Evolutionary conservation across 2,888 invertebrate genomes (phyloP).

Genomic region (Brachylomia viminalis): DNA sequence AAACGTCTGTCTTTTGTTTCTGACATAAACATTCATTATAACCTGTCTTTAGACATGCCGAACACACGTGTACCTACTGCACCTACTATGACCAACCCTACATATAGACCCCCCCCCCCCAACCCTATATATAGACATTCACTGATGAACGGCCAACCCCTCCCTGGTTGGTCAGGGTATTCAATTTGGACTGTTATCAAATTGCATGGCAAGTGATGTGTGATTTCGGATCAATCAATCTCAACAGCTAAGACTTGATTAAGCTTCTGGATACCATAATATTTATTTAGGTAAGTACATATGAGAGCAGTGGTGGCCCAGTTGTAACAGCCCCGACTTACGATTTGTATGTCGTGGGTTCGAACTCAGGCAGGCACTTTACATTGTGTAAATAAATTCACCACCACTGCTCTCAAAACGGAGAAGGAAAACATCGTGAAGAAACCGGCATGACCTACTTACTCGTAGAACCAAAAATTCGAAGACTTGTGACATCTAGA

Average conservation of each 20-base stretch:
- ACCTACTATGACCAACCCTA: neutral
- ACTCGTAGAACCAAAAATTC: neutral
- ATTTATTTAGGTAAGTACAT: neutral
- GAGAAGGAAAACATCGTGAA: neutral
- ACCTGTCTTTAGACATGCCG: neutral
- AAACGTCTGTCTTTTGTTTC: neutral
- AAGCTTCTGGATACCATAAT: neutral
- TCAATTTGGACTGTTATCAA: constrained; percentile 10
- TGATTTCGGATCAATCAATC: neutral
- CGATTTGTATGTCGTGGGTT: neutral
- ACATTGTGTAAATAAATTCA: neutral
- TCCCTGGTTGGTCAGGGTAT: neutral
- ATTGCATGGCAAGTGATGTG: constrained; percentile 1
- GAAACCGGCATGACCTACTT: neutral
- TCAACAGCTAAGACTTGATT: neutral
- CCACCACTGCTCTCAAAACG: neutral
- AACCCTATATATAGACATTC: neutral
- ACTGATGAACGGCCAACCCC: neutral
- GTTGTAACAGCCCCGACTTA: neutral
- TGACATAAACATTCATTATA: neutral
- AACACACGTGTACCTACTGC: too few species aligned
- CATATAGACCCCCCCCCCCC: too few species aligned
- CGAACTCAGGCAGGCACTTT: neutral
- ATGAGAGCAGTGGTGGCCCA: neutral
- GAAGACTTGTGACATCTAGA: neutral